Conservation (phyloP, 2,113 vertebrate species). For the Lethenteron camtschaticum region DNA sequence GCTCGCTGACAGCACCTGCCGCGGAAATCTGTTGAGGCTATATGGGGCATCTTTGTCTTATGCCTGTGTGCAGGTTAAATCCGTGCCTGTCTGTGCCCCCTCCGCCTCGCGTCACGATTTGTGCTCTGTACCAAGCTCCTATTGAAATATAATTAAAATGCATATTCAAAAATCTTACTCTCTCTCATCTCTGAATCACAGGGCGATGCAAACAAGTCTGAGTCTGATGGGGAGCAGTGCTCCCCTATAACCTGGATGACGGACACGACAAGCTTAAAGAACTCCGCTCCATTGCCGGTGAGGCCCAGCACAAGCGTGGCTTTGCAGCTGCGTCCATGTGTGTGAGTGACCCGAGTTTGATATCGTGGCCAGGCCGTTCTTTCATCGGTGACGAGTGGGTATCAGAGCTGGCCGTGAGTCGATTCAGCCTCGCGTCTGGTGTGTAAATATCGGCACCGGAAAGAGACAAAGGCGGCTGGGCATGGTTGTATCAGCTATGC, state of each 20-base stretch:
- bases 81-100: conserved; percentile 7
- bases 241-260: conserved; percentile 45
- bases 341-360: no score
- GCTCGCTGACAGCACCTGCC: no score
- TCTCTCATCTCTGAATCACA: conserved; percentile 17
- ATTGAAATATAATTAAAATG: conserved; percentile 7
- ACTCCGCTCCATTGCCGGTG: conserved; percentile 44
- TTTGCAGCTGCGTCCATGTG: no score
- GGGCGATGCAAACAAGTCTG: conserved; percentile 77
- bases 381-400: no score
- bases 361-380: no score
- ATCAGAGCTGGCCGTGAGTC: no score
- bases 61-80: background rate
- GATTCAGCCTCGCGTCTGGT: no score
- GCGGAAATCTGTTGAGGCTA: background rate
- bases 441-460: no score
- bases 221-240: conserved; percentile 65
- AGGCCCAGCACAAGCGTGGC: background rate
- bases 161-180: background rate
- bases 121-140: background rate
- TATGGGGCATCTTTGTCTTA: background rate
- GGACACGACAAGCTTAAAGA: conserved; percentile 48
- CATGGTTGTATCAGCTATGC: no score
- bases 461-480: no score
- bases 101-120: background rate